Conservation (phyloP, 2,888 invertebrate species). For the Parapristionchus giblindavisi region DNA sequence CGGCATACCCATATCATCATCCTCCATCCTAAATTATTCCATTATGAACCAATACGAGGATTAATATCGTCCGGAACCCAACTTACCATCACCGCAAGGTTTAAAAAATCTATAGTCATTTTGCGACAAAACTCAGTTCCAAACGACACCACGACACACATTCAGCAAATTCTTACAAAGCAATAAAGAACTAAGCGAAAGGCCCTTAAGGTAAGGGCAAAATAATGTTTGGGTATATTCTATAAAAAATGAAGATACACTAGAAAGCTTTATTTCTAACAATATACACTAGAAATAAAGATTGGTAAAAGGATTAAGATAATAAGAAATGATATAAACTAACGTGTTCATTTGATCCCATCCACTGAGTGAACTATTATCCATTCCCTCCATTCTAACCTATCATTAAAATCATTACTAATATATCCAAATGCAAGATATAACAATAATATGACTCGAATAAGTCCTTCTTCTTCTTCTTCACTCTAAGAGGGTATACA, state of each 20-base stretch:
- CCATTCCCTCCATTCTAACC: slow-evolving; percentile 23
- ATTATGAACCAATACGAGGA: no score
- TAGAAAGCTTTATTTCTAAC: no score
- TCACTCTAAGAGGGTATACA: no score
- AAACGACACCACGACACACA: no score
- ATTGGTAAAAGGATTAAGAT: background rate
- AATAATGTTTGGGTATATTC: no score
- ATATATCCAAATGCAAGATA: background rate
- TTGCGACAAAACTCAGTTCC: no score
- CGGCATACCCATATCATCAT: slow-evolving; percentile 45
- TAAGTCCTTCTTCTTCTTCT: background rate
- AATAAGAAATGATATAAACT: background rate
- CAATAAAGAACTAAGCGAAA: background rate
- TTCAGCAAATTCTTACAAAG: no score
- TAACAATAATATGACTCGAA: background rate
- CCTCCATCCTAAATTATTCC: slow-evolving; percentile 17
- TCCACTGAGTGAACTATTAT: background rate
- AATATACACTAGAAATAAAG: background rate
- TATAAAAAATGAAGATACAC: no score
- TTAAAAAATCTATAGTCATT: no score
- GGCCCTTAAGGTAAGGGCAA: no score
- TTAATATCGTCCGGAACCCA: no score
- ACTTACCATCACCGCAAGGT: no score
- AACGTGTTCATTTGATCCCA: slow-evolving; percentile 8
- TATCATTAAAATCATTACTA: background rate